These are phyloP conservation scores for Cathartes aura DNA, from an alignment of 2,113 vertebrate genomes.

Conservation along the genomic window DNA sequence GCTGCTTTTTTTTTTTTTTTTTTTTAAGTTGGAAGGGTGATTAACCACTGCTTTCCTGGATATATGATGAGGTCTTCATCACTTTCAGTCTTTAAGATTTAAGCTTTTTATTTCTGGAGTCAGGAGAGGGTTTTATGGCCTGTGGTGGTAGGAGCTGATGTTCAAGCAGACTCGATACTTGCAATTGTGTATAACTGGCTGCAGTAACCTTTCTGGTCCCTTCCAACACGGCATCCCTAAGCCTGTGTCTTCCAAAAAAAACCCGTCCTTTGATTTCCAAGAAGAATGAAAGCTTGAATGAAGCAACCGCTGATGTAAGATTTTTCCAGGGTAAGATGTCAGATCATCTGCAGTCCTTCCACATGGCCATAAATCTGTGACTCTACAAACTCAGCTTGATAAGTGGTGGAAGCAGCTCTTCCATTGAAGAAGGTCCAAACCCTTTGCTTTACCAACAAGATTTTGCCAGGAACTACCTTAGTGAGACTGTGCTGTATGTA, in stretches of 20 bases:
- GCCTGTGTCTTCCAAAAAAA: background rate
- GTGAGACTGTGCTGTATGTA: background rate
- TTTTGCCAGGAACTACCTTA: background rate
- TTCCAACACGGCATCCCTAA: background rate
- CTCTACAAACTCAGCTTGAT: fast-evolving
- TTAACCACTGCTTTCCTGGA: background rate
- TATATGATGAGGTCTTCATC: background rate
- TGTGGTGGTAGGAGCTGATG: background rate
- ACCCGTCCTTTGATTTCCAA: background rate
- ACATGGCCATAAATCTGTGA: background rate
- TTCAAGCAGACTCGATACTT: background rate
- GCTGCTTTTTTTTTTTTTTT: too few species aligned
- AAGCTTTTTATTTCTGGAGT: background rate
- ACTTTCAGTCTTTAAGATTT: background rate
- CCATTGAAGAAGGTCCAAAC: background rate
- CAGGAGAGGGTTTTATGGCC: background rate
- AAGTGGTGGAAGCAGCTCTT: background rate
- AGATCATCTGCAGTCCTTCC: background rate
- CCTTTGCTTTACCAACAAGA: background rate
- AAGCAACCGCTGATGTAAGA: background rate
- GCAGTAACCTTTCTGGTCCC: background rate
- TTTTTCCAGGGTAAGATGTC: background rate
- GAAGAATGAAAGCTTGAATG: background rate
- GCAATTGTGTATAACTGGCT: background rate
- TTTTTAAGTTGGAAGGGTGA: background rate